A percentile compares a stretch with the other conserved stretches of the same genome.
These are phyloP conservation scores for Xiphydria camelus DNA, from an alignment of 2,888 invertebrate species.

Conservation along the genomic window DNA sequence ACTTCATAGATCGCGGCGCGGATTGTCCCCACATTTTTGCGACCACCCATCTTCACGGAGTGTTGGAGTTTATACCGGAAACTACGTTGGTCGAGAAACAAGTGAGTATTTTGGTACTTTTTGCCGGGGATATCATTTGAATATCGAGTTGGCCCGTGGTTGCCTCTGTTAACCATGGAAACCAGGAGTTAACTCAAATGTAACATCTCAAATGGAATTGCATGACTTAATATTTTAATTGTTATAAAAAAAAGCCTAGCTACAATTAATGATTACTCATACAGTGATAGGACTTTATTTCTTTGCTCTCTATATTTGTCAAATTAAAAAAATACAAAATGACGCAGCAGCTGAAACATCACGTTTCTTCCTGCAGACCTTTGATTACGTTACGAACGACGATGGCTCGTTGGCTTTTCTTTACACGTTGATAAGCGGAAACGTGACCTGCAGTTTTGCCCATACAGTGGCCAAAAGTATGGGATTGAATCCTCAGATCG, in stretches of 20 bases:
- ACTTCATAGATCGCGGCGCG: slow-evolving; percentile 64
- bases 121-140: no score
- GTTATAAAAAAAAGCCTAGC: no score
- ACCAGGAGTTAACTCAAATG: slow-evolving; percentile 29
- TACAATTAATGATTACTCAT: no score
- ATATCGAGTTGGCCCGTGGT: no score
- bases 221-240: no score
- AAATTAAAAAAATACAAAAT: no score
- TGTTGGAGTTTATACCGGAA: slow-evolving; percentile 64
- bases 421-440: slow-evolving; percentile 67
- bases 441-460: slow-evolving; percentile 67
- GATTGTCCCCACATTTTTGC: slow-evolving; percentile 75
- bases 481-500: slow-evolving; percentile 62
- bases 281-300: no score
- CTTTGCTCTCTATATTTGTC: no score
- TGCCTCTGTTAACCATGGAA: neutral
- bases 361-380: no score
- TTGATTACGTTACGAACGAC: slow-evolving; percentile 65
- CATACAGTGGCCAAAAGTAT: slow-evolving; percentile 66
- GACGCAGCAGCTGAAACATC: no score
- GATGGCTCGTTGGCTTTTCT: slow-evolving; percentile 67
- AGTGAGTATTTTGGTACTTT: slow-evolving; percentile 54
- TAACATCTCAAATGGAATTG: slow-evolving; percentile 21
- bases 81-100: slow-evolving; percentile 61
- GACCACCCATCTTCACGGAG: slow-evolving; percentile 77